Conservation (phyloP, 2,113 vertebrate genomes). For the Lathamus discolor region DNA sequence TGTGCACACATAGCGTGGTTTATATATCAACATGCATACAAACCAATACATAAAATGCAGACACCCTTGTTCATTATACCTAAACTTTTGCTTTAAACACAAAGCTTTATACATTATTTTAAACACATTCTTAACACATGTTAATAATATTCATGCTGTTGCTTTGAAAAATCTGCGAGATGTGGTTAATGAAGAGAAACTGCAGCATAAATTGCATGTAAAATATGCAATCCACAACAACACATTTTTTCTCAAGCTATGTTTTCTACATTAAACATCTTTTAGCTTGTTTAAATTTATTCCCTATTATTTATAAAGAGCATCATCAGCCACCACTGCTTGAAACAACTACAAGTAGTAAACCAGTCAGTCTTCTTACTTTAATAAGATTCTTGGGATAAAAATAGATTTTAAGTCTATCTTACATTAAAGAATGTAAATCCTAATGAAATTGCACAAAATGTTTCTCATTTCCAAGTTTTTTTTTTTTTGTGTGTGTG, state of each 20-base stretch:
- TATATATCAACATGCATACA: background rate
- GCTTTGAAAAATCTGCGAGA: conserved; percentile 73
- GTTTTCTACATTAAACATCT: conserved; percentile 73
- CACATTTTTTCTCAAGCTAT: conserved; percentile 70
- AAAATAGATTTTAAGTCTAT: conserved; percentile 73
- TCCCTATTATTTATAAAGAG: conserved; percentile 72
- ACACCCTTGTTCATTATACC: conserved; percentile 48
- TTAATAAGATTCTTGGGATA: conserved; percentile 76
- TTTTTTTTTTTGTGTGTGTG: background rate
- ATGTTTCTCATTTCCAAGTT: conserved; percentile 64
- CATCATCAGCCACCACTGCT: conserved; percentile 65
- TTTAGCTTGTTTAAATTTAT: conserved; percentile 76
- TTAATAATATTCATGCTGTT: conserved; percentile 76
- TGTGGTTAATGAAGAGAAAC: conserved; percentile 81
- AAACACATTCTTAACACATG: conserved; percentile 76
- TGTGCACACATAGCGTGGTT: background rate
- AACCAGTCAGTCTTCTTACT: conserved; percentile 71
- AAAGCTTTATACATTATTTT: conserved; percentile 70
- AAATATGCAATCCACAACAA: conserved; percentile 72
- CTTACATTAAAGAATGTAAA: conserved; percentile 69
- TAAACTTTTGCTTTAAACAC: conserved; percentile 70
- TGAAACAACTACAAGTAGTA: conserved; percentile 68
- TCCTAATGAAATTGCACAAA: conserved; percentile 59
- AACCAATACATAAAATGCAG: conserved; percentile 34
- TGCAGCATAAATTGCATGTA: conserved; percentile 75